Conservation (phyloP, 1,140 invertebrate genomes). For the Acromyrmex charruanus region DNA sequence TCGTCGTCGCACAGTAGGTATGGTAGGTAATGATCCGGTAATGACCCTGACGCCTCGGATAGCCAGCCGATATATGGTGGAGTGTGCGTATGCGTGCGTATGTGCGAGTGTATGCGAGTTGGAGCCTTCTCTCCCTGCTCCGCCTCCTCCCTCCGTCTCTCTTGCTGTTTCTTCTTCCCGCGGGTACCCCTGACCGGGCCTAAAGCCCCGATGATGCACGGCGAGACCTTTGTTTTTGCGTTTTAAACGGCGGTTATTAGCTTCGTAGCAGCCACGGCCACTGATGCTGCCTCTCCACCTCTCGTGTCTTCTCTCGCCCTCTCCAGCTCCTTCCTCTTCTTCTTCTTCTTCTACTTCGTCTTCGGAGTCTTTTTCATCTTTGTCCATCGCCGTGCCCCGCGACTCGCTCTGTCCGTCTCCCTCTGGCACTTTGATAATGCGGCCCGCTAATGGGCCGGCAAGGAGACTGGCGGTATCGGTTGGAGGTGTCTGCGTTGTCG, state of each 20-base stretch:
- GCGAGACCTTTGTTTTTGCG: constrained; percentile 81
- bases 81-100: neutral
- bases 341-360: constrained; percentile 55
- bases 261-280: constrained; percentile 71
- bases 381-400: constrained; percentile 13
- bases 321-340: constrained; percentile 29
- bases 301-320: constrained; percentile 65
- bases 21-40: constrained; percentile 85
- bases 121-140: constrained; percentile 47
- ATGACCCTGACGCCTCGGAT: constrained; percentile 84
- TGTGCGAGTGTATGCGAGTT: neutral
- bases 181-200: neutral
- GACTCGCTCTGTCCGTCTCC: constrained; percentile 54
- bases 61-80: constrained; percentile 60
- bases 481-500: constrained; percentile 62
- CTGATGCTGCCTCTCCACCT: constrained; percentile 62
- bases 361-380: constrained; percentile 21
- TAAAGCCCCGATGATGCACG: constrained; percentile 60
- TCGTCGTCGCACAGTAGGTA: constrained; percentile 84
- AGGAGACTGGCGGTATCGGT: constrained; percentile 68
- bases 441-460: constrained; percentile 80
- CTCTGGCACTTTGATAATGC: constrained; percentile 78
- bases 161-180: constrained; percentile 38
- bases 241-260: constrained; percentile 85
- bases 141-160: constrained; percentile 23